Evolutionary conservation across 2,113 vertebrate genomes (phyloP).

Genomic region (Setophaga kirtlandii): DNA sequence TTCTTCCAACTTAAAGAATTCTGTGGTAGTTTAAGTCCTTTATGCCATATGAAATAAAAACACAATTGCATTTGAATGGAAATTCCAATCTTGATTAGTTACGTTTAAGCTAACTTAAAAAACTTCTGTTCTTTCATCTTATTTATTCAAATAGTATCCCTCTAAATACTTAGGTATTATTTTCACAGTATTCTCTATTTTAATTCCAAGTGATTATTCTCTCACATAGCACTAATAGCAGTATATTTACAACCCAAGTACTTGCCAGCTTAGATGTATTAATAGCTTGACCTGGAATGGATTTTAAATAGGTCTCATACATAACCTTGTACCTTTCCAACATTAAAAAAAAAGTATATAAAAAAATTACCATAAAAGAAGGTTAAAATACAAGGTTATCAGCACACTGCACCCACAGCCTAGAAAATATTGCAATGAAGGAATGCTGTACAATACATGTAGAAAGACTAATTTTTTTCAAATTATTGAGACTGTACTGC

Average conservation of each 20-base stretch:
- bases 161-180: background rate
- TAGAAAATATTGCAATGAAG: background rate
- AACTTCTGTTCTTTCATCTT: background rate
- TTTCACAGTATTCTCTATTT: background rate
- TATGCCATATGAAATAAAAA: background rate
- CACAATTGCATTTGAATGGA: background rate
- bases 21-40: background rate
- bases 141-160: background rate
- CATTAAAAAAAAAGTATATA: background rate
- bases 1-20: background rate
- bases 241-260: background rate
- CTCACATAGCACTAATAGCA: background rate
- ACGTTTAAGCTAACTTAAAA: background rate
- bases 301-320: background rate
- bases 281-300: background rate
- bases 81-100: background rate
- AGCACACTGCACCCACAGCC: background rate
- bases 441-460: background rate
- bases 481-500: background rate
- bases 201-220: background rate
- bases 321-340: background rate
- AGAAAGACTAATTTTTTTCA: background rate
- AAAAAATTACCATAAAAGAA: background rate
- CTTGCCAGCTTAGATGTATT: background rate
- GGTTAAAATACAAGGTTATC: background rate